A percentile compares a stretch with the other conserved stretches of the same genome.
Evolutionary conservation across 35 echinoderm and acorn worm species (phyloP).

Genomic region (Acanthaster planci): DNA sequence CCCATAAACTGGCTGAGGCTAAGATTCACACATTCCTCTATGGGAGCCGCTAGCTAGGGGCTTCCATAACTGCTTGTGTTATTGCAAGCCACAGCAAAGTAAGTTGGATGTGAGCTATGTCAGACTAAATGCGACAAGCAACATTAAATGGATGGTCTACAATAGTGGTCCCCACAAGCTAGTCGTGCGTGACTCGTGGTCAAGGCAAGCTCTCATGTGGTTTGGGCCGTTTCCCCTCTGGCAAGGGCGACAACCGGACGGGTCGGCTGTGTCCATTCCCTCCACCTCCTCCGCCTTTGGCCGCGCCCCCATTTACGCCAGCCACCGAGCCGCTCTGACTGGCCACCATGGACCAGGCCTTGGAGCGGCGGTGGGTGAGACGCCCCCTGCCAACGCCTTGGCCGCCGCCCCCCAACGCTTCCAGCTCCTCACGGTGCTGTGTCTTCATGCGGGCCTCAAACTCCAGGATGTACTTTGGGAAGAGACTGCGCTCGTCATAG

Average conservation of each 20-base stretch:
- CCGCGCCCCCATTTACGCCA: background rate
- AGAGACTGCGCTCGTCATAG: conserved; percentile 89
- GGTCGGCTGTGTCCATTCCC: conserved; percentile 19
- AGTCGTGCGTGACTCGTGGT: no score
- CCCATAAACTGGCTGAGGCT: no score
- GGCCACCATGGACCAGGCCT: conserved; percentile 11
- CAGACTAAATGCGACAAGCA: no score
- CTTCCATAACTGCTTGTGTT: no score
- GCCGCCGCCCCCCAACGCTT: background rate
- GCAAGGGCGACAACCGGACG: conserved; percentile 45
- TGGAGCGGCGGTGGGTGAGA: background rate
- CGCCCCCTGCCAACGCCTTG: conserved; percentile 4
- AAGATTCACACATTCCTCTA: no score
- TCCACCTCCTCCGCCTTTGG: background rate
- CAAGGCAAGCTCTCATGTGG: background rate
- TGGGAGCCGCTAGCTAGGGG: no score
- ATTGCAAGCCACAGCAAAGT: no score
- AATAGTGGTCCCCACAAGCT: no score
- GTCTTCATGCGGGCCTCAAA: conserved; percentile 80
- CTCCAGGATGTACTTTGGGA: conserved; percentile 90
- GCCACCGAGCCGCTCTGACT: conserved; percentile 1
- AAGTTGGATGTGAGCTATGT: no score
- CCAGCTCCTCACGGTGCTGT: conserved; percentile 46
- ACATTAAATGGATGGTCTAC: no score
- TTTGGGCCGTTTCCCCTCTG: conserved; percentile 34